Percentiles rank a stretch among this genome's conserved stretches.
Conservation (phyloP, 2,113 vertebrate genomes). For the Alosa alosa region DNA sequence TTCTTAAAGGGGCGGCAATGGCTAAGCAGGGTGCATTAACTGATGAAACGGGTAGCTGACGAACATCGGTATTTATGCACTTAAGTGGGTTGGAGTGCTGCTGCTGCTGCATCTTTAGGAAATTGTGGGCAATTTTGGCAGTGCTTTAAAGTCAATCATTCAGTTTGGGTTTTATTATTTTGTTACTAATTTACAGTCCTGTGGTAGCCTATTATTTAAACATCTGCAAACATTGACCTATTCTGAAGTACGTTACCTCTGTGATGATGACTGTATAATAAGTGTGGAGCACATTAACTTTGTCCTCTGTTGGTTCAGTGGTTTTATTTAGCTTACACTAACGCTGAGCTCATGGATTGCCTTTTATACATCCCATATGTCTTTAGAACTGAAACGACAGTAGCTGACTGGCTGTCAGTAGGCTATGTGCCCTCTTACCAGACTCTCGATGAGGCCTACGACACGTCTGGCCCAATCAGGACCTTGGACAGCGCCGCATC, state of each 20-base stretch:
- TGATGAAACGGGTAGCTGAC: conserved; percentile 21
- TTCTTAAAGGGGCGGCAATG: conserved; percentile 76
- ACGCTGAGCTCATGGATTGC: not conserved
- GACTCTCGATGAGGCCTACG: not conserved
- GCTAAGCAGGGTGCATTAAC: conserved; percentile 41
- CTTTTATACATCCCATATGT: not conserved
- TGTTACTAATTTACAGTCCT: not conserved
- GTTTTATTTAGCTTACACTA: not conserved
- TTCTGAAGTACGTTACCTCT: not conserved
- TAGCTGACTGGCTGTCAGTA: not conserved
- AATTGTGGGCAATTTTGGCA: not conserved
- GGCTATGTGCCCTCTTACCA: not conserved
- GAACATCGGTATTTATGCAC: conserved; percentile 3
- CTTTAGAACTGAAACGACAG: not conserved
- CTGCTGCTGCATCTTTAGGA: not conserved
- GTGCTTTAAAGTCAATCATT: not conserved
- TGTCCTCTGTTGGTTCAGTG: not conserved
- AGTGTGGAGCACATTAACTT: not conserved
- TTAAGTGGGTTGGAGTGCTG: not conserved
- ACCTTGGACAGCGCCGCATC: conserved; percentile 57
- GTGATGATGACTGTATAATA: not conserved
- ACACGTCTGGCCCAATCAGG: conserved; percentile 45
- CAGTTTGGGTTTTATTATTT: not conserved
- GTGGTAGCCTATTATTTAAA: not conserved
- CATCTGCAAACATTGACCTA: not conserved